These are phyloP conservation scores for Lucilia cuprina DNA, from an alignment of 1,140 invertebrate species.

Conservation along the genomic window DNA sequence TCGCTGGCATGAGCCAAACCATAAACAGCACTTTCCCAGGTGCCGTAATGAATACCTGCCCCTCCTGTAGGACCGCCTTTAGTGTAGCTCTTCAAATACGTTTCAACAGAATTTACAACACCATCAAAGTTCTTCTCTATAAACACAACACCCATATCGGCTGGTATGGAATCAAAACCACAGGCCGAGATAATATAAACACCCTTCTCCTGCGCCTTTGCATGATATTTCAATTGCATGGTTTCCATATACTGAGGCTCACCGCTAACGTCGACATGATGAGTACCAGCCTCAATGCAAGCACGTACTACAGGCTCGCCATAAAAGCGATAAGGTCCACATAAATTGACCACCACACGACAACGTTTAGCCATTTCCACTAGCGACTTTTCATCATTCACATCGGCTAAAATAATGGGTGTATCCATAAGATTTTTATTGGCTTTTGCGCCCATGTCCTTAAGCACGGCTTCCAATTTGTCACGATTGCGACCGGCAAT, in stretches of 20 bases:
- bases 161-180: slow-evolving; percentile 89
- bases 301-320: slow-evolving; percentile 93
- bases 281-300: slow-evolving; percentile 80
- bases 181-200: slow-evolving; percentile 88
- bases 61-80: slow-evolving; percentile 50
- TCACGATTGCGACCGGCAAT: slow-evolving; percentile 60
- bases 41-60: slow-evolving; percentile 74
- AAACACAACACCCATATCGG: slow-evolving; percentile 82
- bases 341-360: slow-evolving; percentile 81
- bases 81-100: slow-evolving; percentile 67
- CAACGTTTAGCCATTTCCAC: slow-evolving; percentile 77
- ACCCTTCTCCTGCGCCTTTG: slow-evolving; percentile 76
- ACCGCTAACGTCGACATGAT: slow-evolving; percentile 91
- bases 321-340: slow-evolving; percentile 88
- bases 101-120: slow-evolving; percentile 78
- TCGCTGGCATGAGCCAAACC: slow-evolving; percentile 72
- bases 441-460: slow-evolving; percentile 65
- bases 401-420: slow-evolving; percentile 79
- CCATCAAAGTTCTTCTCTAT: slow-evolving; percentile 78
- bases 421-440: slow-evolving; percentile 70
- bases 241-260: slow-evolving; percentile 89
- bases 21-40: slow-evolving; percentile 83
- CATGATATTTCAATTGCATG: slow-evolving; percentile 83
- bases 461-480: slow-evolving; percentile 75
- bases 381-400: slow-evolving; percentile 75